Conservation (phyloP, 2,888 invertebrate species). For the Suillia variegata region DNA sequence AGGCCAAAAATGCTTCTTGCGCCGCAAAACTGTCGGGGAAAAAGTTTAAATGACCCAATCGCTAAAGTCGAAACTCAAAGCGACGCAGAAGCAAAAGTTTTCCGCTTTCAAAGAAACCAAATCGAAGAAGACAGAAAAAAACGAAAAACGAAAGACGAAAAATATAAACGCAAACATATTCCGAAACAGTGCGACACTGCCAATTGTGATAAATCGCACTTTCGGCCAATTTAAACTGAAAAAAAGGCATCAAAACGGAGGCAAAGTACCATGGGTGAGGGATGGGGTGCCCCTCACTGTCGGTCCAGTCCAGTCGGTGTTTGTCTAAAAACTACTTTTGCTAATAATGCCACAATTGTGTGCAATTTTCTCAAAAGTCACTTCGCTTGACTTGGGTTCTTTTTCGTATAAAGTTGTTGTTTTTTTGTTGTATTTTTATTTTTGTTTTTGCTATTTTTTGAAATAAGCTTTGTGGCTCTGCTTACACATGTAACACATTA, state of each 20-base stretch:
- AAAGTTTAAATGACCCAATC: constrained; percentile 6
- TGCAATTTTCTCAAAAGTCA: constrained; percentile 34
- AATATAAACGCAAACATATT: neutral
- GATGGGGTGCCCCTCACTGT: too few species aligned
- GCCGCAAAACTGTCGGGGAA: neutral
- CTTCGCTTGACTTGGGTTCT: constrained; percentile 26
- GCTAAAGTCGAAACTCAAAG: neutral
- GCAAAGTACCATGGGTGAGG: neutral
- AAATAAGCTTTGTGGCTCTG: neutral
- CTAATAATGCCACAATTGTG: constrained; percentile 53
- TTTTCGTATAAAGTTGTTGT: constrained; percentile 25
- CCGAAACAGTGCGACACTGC: constrained; percentile 20
- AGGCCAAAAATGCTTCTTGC: neutral
- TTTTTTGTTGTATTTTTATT: neutral
- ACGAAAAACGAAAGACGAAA: neutral
- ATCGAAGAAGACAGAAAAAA: neutral
- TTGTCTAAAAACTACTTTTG: constrained; percentile 48
- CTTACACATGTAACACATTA: constrained; percentile 15
- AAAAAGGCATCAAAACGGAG: constrained; percentile 10
- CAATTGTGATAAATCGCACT: constrained; percentile 53
- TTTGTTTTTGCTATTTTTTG: neutral
- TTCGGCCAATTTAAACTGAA: constrained; percentile 41
- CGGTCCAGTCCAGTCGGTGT: too few species aligned
- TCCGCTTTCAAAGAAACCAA: too few species aligned
- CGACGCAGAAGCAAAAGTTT: neutral